Conservation (phyloP, 92 coral and sea anemone genomes). For the Phenganax marumi region DNA sequence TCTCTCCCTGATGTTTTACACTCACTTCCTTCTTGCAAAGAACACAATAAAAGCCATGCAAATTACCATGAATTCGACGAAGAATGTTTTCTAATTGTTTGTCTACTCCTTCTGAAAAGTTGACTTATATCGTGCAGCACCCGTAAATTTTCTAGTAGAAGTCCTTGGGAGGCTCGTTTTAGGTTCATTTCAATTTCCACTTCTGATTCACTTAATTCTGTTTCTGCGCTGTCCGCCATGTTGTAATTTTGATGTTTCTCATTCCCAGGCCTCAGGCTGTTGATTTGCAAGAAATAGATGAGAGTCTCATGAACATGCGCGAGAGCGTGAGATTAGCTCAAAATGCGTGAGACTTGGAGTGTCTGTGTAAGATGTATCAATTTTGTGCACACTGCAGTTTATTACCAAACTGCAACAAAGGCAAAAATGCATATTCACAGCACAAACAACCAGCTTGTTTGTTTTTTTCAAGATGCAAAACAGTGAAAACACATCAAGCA, state of each 20-base stretch:
- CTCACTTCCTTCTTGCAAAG: neutral
- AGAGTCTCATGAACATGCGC: too few relatives aligned
- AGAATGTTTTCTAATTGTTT: slow-evolving; percentile 24
- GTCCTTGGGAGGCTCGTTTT: slow-evolving; percentile 32
- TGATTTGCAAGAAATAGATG: too few relatives aligned
- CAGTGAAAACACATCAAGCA: too few relatives aligned
- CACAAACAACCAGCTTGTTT: too few relatives aligned
- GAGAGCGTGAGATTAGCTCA: slow-evolving; percentile 19
- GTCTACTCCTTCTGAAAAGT: slow-evolving; percentile 41
- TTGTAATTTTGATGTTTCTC: neutral
- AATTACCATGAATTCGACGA: slow-evolving; percentile 11
- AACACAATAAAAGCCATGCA: neutral
- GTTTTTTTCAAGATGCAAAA: too few relatives aligned
- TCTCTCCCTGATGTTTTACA: slow-evolving; percentile 6
- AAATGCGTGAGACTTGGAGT: slow-evolving; percentile 30
- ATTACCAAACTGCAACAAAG: too few relatives aligned
- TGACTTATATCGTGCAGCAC: slow-evolving; percentile 29
- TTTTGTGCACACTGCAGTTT: too few relatives aligned
- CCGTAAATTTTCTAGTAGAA: slow-evolving; percentile 31
- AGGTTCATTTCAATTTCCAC: neutral
- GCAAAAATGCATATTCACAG: too few relatives aligned
- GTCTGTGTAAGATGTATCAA: too few relatives aligned
- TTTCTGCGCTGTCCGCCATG: slow-evolving; percentile 34
- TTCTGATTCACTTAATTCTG: neutral
- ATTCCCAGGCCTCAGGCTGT: too few relatives aligned